Percentiles rank a stretch among this genome's conserved stretches.
Evolutionary conservation across 1,140 invertebrate genomes (phyloP).

Genomic region (Microplitis demolitor): DNA sequence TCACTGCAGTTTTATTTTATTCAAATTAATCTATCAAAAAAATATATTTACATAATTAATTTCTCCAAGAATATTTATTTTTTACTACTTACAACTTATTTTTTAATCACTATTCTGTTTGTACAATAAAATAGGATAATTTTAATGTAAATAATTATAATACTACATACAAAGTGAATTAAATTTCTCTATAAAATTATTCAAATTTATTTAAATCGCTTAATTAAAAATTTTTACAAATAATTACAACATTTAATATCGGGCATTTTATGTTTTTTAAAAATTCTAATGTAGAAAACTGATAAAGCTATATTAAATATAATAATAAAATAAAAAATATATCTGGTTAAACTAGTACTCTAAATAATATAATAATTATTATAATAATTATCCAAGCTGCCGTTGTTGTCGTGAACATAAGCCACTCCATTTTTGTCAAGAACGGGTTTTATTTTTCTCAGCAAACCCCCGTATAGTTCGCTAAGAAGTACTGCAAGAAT

Average conservation of each 20-base stretch:
- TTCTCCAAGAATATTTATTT: too few species aligned
- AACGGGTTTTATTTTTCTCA: slow-evolving; percentile 7
- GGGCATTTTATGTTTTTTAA: neutral
- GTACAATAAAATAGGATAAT: too few species aligned
- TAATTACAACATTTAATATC: neutral
- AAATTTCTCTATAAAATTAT: neutral
- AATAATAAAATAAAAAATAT: too few species aligned
- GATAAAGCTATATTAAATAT: neutral
- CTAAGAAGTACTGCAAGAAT: neutral
- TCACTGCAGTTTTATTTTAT: too few species aligned
- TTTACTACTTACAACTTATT: too few species aligned
- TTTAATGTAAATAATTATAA: too few species aligned
- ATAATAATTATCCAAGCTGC: neutral
- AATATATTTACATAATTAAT: too few species aligned
- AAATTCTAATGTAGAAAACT: neutral
- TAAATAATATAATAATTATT: neutral
- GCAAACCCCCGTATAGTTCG: neutral
- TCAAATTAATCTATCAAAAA: too few species aligned
- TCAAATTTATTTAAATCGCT: neutral
- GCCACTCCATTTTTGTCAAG: slow-evolving; percentile 27
- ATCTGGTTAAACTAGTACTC: too few species aligned
- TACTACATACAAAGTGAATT: too few species aligned
- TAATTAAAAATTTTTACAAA: neutral
- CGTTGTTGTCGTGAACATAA: slow-evolving; percentile 22
- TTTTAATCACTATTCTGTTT: too few species aligned